Conservation (phyloP, 2,797 vertebrate genomes). For the Ctenosaura bakeri region DNA sequence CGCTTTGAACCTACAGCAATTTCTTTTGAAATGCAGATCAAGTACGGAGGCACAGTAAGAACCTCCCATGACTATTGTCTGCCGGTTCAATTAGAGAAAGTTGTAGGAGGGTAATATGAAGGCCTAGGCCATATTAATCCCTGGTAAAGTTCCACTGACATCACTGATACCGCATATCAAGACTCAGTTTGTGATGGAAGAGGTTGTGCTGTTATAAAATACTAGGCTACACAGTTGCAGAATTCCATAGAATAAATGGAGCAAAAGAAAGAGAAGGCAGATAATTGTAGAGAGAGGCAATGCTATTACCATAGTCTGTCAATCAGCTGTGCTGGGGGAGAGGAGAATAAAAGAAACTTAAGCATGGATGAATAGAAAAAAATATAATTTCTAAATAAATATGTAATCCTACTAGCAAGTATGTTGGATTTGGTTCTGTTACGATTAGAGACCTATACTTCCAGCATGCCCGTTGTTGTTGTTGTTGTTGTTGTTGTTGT, state of each 20-base stretch:
- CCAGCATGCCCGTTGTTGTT: neutral
- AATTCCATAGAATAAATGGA: neutral
- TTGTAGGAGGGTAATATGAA: neutral
- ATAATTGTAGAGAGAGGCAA: slow-evolving; percentile 35
- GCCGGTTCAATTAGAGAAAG: neutral
- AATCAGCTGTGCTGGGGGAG: slow-evolving; percentile 27
- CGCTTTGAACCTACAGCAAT: slow-evolving; percentile 30
- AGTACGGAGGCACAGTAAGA: slow-evolving; percentile 23
- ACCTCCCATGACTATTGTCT: neutral
- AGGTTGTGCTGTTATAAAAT: neutral
- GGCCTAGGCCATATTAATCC: neutral
- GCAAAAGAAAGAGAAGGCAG: slow-evolving; percentile 6
- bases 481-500: too few species aligned
- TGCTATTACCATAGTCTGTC: neutral
- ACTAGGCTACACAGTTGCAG: neutral
- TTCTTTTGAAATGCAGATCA: slow-evolving; percentile 16
- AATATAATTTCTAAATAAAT: slow-evolving; percentile 30
- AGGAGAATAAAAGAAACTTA: slow-evolving; percentile 37
- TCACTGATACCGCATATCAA: neutral
- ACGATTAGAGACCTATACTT: slow-evolving; percentile 51
- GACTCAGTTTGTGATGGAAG: neutral
- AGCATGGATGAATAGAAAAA: slow-evolving; percentile 45
- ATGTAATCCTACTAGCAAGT: slow-evolving; percentile 50
- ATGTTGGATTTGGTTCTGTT: slow-evolving; percentile 58
- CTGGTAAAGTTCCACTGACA: neutral